Evolutionary conservation across 2,797 vertebrate genomes (phyloP), one percentile per base, ranked within the genome.

Genomic region (Siniperca scherzeri): DNA sequence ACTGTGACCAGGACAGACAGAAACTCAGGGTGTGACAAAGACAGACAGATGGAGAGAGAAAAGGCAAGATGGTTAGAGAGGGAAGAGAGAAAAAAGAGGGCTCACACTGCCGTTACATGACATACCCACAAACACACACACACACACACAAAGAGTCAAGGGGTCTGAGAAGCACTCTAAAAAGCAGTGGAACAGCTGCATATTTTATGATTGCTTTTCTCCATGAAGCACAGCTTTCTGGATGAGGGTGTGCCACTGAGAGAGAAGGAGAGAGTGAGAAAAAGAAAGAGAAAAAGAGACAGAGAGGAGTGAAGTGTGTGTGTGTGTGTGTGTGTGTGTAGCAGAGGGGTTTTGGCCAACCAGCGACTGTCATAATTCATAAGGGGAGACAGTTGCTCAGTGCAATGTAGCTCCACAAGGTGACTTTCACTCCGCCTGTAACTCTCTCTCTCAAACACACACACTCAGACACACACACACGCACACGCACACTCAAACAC

Each of bases 171-270:
- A 76, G 89, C 88, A 90, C 94, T 95, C 91, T 89, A 74, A 83
- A 87, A 89, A 91, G 87, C 89, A 27, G 74, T n/a, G 86, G 80
- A 93, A 83, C 88, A 77, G 78, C 90, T 96, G 91, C 93, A 96
- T 96, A 95, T 96, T 96, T 96, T 89, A 96, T 96, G 93, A 95
- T 87, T 77, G 74, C 91, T 94, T 92, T 94, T 91, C 91, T 89
- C 81, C 77, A 70, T 21, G 7, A 80, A 92, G 91, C 82, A 82
- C 85, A 80, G 82, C 81, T 88, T 86, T 89, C 88, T 93, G 93
- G 73, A 85, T 76, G 84, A 76, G 84, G 80, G 80, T 92, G 91
- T 89, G 83, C 79, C 70, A 40, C 81, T 55, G 57, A 85, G 82
- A 77, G 76, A 52, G 74, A n/a, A 53, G 48, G 74, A 77, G 68